These are phyloP conservation scores for Callyntrura sp. DNA, from an alignment of 2,888 invertebrate genomes.

Conservation along the genomic window DNA sequence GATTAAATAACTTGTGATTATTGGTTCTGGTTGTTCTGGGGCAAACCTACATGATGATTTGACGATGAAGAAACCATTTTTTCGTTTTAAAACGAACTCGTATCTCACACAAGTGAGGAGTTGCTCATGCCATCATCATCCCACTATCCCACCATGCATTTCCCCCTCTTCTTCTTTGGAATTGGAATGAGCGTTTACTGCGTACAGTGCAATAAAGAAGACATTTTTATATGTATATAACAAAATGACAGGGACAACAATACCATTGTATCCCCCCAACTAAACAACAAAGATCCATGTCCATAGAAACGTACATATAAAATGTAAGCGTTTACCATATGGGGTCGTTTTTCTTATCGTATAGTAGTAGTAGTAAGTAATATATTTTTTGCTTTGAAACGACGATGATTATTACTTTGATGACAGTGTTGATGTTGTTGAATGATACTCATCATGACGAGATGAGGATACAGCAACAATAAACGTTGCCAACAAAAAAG, in stretches of 20 bases:
- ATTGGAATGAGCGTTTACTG: neutral
- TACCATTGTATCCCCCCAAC: neutral
- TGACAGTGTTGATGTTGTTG: conserved; percentile 69
- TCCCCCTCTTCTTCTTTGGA: conserved; percentile 11
- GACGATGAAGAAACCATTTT: conserved; percentile 59
- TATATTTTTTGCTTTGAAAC: conserved; percentile 46
- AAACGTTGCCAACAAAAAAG: conserved; percentile 42
- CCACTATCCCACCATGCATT: neutral
- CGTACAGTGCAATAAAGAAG: conserved; percentile 24
- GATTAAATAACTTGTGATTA: conserved; percentile 79
- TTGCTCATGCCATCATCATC: conserved; percentile 10
- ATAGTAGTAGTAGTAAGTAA: neutral
- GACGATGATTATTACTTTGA: conserved; percentile 63
- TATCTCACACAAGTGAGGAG: neutral
- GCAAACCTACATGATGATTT: conserved; percentile 53
- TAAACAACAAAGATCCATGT: conserved; percentile 14
- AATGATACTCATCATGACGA: conserved; percentile 25
- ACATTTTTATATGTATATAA: conserved; percentile 40
- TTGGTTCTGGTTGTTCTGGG: conserved; percentile 73
- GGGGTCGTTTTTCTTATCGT: conserved; percentile 40
- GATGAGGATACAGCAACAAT: conserved; percentile 38
- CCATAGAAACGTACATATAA: conserved; percentile 4
- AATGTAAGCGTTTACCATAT: conserved; percentile 51
- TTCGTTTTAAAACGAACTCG: conserved; percentile 27
- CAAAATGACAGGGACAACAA: conserved; percentile 36